Conservation (phyloP, 1,140 invertebrate species). For the Macrostomum lignano region DNA sequence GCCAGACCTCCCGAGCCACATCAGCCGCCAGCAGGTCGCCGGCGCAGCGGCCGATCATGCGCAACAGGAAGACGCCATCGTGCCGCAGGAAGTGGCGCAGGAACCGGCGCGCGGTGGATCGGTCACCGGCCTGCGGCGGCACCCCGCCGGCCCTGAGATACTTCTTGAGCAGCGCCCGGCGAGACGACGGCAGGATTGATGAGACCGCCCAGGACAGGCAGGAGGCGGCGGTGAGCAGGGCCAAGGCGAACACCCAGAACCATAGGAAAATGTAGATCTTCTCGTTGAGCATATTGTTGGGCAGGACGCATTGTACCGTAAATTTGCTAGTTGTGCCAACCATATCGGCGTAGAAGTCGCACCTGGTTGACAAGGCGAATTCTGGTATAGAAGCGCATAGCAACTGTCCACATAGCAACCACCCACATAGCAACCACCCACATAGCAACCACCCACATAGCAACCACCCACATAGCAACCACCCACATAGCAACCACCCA, state of each 20-base stretch:
- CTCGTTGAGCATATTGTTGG: constrained; percentile 9
- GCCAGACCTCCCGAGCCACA: neutral
- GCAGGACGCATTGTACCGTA: constrained; percentile 8
- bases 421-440: too few relatives aligned
- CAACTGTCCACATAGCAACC: constrained; percentile 29
- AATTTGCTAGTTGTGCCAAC: constrained; percentile 8
- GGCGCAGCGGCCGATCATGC: neutral
- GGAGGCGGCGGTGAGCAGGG: too few relatives aligned
- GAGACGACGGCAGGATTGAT: too few relatives aligned
- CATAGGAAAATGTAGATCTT: constrained; percentile 6
- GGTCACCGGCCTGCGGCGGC: too few relatives aligned
- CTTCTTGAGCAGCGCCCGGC: too few relatives aligned
- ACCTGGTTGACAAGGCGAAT: constrained; percentile 14
- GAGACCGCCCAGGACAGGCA: too few relatives aligned
- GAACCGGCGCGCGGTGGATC: too few relatives aligned
- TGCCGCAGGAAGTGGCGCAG: neutral
- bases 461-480: too few relatives aligned
- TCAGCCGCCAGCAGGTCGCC: constrained; percentile 1
- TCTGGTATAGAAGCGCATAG: constrained; percentile 12
- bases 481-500: too few relatives aligned
- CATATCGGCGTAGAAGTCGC: constrained; percentile 18
- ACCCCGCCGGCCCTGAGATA: too few relatives aligned
- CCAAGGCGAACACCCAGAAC: too few relatives aligned
- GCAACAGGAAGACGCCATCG: constrained; percentile 1
- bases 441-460: too few relatives aligned